Evolutionary conservation across 1,140 invertebrate genomes (phyloP), one percentile per base, ranked within the genome.

Genomic region (Drosophila micromelanica): DNA sequence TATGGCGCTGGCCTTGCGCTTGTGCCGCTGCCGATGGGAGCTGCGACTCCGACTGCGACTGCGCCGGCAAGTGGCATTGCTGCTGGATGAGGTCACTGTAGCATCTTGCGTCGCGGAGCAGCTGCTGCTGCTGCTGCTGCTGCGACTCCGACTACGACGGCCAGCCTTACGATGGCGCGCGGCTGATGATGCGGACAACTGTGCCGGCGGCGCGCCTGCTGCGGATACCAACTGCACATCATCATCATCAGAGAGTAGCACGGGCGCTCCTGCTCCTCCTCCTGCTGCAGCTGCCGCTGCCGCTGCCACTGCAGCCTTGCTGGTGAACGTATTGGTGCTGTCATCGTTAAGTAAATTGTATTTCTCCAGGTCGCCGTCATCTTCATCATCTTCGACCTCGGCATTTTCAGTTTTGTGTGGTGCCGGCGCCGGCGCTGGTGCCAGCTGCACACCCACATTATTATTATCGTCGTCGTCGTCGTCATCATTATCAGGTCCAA

Each of bases 401-500:
- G 15, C 38, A n/a, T 52, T 30, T 45, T 13, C 27, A 15, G 17
- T n/a, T 38, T 46, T 54, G 23, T 5, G 0, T 23, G 48, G 37
- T 8, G 6, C 5, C 30, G 48, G 37, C 11, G 6, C 5, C 2
- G 9, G n/a, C 27, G 40, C 32, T 48, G 12, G 23, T 27, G 12
- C 35, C 6, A 3, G 52, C 42, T 27, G 54, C 37, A 43, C 42
- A 0, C n/a, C 27, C 13, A 45, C 13, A 6, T 11, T 11, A 32
- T 43, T 45, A 6, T n/a, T 13, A 23, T 32, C 48, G 27, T 49
- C 48, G n/a, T 49, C 4, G 59, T 74, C 70, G 8, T 90, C 80
- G 2, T 89, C 81, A n/a, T 90, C 85, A n/a, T 90, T 82, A 35
- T 91, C 86, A 9, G 90, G 90, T 8, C 90, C 90, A 57, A 90